Base-by-base conservation (phyloP, 2,113 vertebrate genomes). In the Bombycilla garrulus region DNA sequence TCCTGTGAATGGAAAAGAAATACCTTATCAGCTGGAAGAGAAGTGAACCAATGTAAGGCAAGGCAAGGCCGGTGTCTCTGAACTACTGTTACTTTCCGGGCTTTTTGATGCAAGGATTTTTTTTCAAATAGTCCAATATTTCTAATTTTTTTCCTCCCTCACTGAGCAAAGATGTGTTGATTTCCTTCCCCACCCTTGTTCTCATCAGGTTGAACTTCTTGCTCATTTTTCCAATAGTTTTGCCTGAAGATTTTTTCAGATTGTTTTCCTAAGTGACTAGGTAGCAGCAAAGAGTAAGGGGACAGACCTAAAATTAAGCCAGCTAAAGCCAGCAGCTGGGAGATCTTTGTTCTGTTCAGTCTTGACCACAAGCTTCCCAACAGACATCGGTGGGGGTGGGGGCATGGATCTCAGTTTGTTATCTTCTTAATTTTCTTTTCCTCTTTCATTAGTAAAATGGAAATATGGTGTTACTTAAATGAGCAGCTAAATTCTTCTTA, bases 281-380 rank as follows among this genome's bases (percentile, higher is more conserved):
- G 29, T 40, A 93, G 24, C 25, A 57, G 58, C 50, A 67, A 81
- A 79, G 76, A 90, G 23, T 85, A 62, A 78, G 45, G 47, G 35
- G 33, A 42, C 4, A 2, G 45, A 76, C 17, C 60, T 89, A 58
- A 71, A 85, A 81, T 89, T 83, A 91, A 85, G 26, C 70, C 7
- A 15, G 54, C 53, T 83, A 71, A 65, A 79, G 62, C 60, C 70
- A 80, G 71, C 1, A 0, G 17, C 13, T 62, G 67, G 21, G 80
- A 81, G 53, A 88, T 93, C 74, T 96, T 92, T 86, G 64, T 90
- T 92, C 77, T 93, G 21, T 56, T 77, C 38, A 36, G 33, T 67
- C 53, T 85, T 81, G 72, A 36, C 61, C 51, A 80, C 66, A 69
- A 42, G 56, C 42, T 88, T 95, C 69, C 69, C 38, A 53, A 16